These are phyloP conservation scores for Troides helena DNA, from an alignment of 2,888 invertebrate species.

Conservation along the genomic window DNA sequence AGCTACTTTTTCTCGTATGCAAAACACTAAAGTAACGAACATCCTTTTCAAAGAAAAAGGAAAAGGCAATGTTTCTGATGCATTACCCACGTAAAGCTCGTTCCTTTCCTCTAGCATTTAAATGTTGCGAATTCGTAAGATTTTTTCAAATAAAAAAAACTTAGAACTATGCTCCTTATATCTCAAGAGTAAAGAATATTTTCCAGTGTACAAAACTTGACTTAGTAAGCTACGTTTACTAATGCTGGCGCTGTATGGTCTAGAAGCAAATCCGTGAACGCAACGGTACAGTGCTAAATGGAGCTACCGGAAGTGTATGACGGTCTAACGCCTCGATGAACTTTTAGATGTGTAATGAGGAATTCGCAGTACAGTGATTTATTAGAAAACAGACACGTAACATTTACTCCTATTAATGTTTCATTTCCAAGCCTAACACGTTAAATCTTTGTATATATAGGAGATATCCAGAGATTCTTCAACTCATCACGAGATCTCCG, in stretches of 20 bases:
- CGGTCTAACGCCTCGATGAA: conserved; percentile 2
- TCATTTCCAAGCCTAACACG: background rate
- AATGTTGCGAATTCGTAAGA: background rate
- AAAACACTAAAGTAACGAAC: background rate
- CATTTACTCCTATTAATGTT: background rate
- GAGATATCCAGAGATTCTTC: too few relatives aligned
- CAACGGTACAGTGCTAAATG: conserved; percentile 20
- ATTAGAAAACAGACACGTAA: background rate
- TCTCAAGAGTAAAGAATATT: background rate
- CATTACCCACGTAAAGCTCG: conserved; percentile 12
- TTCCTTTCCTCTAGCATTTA: background rate
- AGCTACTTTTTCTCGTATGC: background rate
- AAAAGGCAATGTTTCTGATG: conserved; percentile 1
- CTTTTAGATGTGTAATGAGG: background rate
- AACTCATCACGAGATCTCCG: too few relatives aligned
- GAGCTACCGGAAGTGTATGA: conserved; percentile 1
- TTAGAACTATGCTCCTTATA: background rate
- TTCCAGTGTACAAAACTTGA: background rate
- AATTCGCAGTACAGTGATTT: background rate
- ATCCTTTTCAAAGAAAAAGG: background rate
- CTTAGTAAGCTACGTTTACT: conserved; percentile 5
- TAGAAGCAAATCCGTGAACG: conserved; percentile 9
- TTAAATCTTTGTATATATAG: background rate
- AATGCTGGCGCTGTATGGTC: conserved; percentile 8
- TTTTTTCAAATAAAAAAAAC: background rate